A percentile compares a stretch with the other conserved stretches of the same genome.
Evolutionary conservation across 2,888 invertebrate genomes (phyloP).

Genomic region (Charanyca ferruginea): DNA sequence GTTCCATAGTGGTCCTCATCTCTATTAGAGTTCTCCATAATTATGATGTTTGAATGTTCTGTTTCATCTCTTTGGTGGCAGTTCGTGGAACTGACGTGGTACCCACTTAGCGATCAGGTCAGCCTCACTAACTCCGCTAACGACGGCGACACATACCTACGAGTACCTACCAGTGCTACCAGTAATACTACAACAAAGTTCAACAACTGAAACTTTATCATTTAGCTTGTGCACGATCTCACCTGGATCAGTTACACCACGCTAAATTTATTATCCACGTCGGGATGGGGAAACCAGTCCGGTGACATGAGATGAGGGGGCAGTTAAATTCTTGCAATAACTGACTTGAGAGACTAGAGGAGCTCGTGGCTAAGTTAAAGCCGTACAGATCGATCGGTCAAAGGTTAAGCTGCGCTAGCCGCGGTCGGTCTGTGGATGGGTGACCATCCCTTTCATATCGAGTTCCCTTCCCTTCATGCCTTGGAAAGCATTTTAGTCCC

Average conservation of each 20-base stretch:
- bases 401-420: too few species aligned
- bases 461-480: too few species aligned
- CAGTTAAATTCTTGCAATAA: too few species aligned
- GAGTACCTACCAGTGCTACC: neutral
- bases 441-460: too few species aligned
- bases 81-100: neutral
- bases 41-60: neutral
- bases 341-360: too few species aligned
- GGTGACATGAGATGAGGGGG: too few species aligned
- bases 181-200: slow-evolving; percentile 11
- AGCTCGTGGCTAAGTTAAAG: too few species aligned
- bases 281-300: too few species aligned
- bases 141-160: slow-evolving; percentile 11
- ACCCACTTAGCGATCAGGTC: slow-evolving; percentile 27
- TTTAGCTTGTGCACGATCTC: slow-evolving; percentile 20
- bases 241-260: slow-evolving; percentile 19
- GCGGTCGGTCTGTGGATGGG: too few species aligned
- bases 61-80: neutral
- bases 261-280: slow-evolving; percentile 19
- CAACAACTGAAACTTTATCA: slow-evolving; percentile 31
- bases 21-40: neutral
- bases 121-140: slow-evolving; percentile 26
- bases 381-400: too few species aligned
- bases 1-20: neutral
- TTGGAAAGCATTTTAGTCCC: too few species aligned